A percentile compares a stretch with the other conserved stretches of the same genome.
These are phyloP conservation scores for Zalophus californianus DNA, from an alignment of 2,797 vertebrate genomes.

Conservation along the genomic window DNA sequence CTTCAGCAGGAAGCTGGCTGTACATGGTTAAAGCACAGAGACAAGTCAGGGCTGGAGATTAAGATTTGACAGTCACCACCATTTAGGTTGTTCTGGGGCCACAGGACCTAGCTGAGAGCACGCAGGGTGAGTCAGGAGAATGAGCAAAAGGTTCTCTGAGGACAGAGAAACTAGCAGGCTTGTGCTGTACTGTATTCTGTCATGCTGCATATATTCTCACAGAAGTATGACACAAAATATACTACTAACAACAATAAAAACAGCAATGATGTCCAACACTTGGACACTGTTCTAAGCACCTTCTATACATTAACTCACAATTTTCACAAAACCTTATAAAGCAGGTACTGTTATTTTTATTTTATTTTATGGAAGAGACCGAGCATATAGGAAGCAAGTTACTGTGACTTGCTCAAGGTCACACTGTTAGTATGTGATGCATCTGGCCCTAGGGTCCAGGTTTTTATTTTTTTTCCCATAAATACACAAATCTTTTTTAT, in stretches of 20 bases:
- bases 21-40: not conserved
- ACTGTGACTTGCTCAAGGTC: not conserved
- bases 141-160: not conserved
- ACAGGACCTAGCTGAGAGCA: not conserved
- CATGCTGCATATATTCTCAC: not conserved
- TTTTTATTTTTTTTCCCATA: not conserved
- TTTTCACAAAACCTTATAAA: not conserved
- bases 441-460: not conserved
- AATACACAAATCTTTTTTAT: not conserved
- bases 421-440: not conserved
- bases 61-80: not conserved
- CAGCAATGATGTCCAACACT: not conserved
- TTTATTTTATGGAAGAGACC: conserved; percentile 44
- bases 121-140: not conserved
- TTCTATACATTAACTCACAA: not conserved
- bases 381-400: not conserved
- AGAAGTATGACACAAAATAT: not conserved
- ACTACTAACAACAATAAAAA: not conserved
- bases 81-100: not conserved
- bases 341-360: not conserved
- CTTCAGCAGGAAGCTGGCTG: not conserved
- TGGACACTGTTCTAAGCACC: not conserved
- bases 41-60: not conserved
- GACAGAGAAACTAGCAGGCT: not conserved
- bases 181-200: not conserved